Evolutionary conservation across 2,888 invertebrate species (phyloP), one percentile per base, ranked within the genome.

Genomic region (Dicyrtomina minuta): DNA sequence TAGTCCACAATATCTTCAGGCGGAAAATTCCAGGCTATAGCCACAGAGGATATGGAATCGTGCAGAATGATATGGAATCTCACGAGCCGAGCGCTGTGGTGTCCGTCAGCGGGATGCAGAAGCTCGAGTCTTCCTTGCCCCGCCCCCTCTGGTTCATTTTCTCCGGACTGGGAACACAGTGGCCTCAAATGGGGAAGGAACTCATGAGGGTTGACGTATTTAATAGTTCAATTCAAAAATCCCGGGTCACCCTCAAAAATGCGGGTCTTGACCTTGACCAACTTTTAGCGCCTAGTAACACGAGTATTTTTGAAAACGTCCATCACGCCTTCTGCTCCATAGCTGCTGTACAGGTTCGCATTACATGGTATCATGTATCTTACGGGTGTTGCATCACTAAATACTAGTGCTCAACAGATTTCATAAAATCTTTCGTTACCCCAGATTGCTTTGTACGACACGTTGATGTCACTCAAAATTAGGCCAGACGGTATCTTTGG

Each of bases 101-200:
- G n/a, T n/a, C n/a, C n/a, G n/a, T n/a, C n/a, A n/a, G n/a, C n/a
- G n/a, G n/a, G n/a, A n/a, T n/a, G n/a, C n/a, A n/a, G n/a, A n/a
- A n/a, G n/a, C n/a, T n/a, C n/a, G n/a, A n/a, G n/a, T n/a, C n/a
- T n/a, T n/a, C n/a, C n/a, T n/a, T n/a, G n/a, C n/a, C n/a, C n/a
- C n/a, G 68, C 6, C 94, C 96, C 0, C 83, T 97, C 66, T 98
- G 96, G 93, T 97, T 88, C 83, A 87, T 98, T 73, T 97, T 95
- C 84, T 90, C 95, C 56, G 98, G 98, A 70, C 98, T 98, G 97
- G 98, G 98, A 13, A 90, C 93, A 51, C 98, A 98, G 83, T 98
- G 97, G 97, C 87, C 91, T 58, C 94, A 93, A 79, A 98, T 98
- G 96, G 96, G 90, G 13, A 89, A 89, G 80, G 87, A 89, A 69